phyloP scores from a whole-genome alignment of 2,888 invertebrate genomes.

The Caenorhabditis panamensis region DNA sequence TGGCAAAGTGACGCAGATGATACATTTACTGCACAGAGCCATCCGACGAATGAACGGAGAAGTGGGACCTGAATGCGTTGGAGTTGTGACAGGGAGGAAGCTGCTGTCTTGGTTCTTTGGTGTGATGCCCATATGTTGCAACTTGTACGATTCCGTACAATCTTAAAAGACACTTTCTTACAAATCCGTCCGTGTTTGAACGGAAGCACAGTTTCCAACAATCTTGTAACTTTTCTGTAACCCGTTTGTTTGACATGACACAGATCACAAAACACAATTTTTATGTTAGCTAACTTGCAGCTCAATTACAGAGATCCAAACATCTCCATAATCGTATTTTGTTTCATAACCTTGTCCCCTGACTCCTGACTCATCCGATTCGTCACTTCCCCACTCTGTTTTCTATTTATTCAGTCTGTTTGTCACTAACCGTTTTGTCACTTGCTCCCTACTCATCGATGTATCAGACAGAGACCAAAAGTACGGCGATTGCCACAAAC shows the following conservation, averaged over 20 bases:
- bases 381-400: conserved; percentile 2
- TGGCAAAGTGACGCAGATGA: conserved; percentile 46
- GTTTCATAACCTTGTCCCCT: neutral
- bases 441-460: conserved; percentile 15
- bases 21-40: conserved; percentile 39
- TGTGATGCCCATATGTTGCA: no score
- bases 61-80: neutral
- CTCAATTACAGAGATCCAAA: no score
- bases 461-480: conserved; percentile 48
- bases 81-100: neutral
- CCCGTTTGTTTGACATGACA: no score
- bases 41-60: neutral
- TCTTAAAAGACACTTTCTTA: no score
- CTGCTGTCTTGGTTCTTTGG: neutral
- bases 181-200: no score
- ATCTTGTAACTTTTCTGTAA: no score
- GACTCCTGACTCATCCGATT: conserved; percentile 27
- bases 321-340: neutral
- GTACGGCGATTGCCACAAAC: conserved; percentile 15
- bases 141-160: no score
- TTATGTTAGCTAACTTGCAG: no score
- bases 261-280: no score
- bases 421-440: neutral
- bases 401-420: conserved; percentile 27
- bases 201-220: no score